Evolutionary conservation across 2,113 vertebrate genomes (phyloP).

Genomic region (mouse (Mus musculus)): DNA sequence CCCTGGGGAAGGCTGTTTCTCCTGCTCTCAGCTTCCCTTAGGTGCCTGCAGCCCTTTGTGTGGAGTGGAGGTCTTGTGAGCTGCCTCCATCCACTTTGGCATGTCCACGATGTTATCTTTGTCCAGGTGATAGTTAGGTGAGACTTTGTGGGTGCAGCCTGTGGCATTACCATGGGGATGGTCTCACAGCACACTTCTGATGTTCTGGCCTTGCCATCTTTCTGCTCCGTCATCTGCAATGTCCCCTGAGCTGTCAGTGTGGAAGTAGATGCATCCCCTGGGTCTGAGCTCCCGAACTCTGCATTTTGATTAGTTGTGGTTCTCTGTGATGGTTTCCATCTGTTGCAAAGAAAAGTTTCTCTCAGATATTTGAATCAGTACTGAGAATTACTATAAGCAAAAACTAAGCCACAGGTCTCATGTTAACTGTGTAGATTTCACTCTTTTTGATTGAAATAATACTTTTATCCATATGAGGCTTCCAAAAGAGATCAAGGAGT

Average conservation of each 20-base stretch:
- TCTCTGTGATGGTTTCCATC: neutral
- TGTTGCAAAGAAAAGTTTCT: neutral
- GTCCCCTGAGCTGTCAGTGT: neutral
- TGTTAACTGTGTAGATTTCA: constrained; percentile 8
- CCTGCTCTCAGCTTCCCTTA: neutral
- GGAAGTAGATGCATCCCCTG: neutral
- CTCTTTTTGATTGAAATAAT: neutral
- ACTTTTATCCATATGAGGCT: neutral
- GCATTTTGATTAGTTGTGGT: neutral
- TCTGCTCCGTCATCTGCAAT: neutral
- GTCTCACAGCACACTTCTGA: neutral
- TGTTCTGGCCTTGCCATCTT: neutral
- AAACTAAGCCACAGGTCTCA: neutral
- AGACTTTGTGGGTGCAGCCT: too few relatives aligned
- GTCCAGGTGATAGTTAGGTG: neutral
- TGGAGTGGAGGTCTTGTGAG: neutral
- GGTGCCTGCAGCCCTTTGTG: neutral
- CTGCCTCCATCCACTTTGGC: too few relatives aligned
- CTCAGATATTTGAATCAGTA: neutral
- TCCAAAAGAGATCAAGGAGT: constrained; percentile 1
- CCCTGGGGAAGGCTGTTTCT: neutral
- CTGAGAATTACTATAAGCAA: neutral
- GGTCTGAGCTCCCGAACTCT: neutral
- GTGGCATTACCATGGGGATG: neutral
- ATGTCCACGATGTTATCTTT: neutral